Conservation (phyloP, 2,797 vertebrate genomes). For the Enteromius anoplus region DNA sequence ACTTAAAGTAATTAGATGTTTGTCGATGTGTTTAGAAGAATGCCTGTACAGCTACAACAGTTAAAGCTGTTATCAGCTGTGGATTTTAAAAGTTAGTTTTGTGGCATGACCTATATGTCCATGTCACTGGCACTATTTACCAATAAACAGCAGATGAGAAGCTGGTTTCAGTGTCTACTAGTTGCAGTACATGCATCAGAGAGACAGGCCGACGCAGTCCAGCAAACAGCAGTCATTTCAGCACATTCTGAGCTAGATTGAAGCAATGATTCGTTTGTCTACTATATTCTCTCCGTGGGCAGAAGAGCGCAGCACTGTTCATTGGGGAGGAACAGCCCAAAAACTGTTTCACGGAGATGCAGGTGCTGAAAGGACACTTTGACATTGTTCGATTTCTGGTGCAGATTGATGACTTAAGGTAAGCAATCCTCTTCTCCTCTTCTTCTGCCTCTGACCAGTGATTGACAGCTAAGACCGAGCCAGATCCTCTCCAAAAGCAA, state of each 20-base stretch:
- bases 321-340: constrained; percentile 94
- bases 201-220: constrained; percentile 12
- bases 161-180: not conserved
- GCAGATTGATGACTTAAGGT: constrained; percentile 95
- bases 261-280: constrained; percentile 57
- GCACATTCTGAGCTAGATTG: constrained; percentile 43
- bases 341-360: constrained; percentile 95
- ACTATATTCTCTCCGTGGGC: constrained; percentile 57
- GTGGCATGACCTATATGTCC: not conserved
- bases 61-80: too few species aligned
- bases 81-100: not conserved
- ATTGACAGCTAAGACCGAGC: constrained; percentile 70
- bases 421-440: constrained; percentile 68
- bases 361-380: constrained; percentile 93
- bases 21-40: not conserved
- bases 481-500: constrained; percentile 76
- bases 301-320: constrained; percentile 89
- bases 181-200: constrained; percentile 10
- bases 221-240: constrained; percentile 47
- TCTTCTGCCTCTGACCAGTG: constrained; percentile 54
- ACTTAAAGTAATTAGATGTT: not conserved
- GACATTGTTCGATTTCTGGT: constrained; percentile 97
- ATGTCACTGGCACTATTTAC: not conserved
- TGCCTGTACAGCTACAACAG: not conserved
- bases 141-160: constrained; percentile 23